phyloP scores from a whole-genome alignment of 2,797 vertebrate species.

The Picus viridis region DNA sequence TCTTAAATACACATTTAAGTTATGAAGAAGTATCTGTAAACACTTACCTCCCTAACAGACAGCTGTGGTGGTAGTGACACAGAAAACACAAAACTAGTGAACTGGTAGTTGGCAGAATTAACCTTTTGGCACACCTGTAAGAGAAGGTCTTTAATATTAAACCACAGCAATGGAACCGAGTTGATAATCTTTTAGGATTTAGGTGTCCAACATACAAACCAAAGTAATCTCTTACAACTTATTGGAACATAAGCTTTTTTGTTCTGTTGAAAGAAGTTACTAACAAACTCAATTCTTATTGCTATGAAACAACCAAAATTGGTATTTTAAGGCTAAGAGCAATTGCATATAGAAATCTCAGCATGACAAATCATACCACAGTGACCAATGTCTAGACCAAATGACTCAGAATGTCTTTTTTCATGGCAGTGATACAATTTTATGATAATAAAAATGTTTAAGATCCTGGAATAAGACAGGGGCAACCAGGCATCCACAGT shows the following conservation, averaged over 20 bases:
- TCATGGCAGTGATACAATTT: not conserved
- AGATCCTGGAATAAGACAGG: not conserved
- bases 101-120: conserved; percentile 85
- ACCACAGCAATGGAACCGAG: not conserved
- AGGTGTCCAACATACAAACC: not conserved
- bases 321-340: not conserved
- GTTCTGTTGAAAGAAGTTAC: not conserved
- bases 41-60: conserved; percentile 92
- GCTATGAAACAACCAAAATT: not conserved
- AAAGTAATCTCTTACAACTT: not conserved
- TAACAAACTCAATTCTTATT: not conserved
- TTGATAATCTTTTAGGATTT: not conserved
- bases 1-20: not conserved
- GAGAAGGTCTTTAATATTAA: conserved; percentile 16
- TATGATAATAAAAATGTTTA: not conserved
- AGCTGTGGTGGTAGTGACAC: conserved; percentile 94
- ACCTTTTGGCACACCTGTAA: conserved; percentile 88
- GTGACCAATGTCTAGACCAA: not conserved
- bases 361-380: not conserved
- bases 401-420: not conserved
- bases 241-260: not conserved
- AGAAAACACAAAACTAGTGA: conserved; percentile 88
- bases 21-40: not conserved
- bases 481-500: not conserved
- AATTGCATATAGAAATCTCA: not conserved